Percentiles rank a stretch among this genome's conserved stretches.
Evolutionary conservation across 1,140 invertebrate genomes (phyloP).

Genomic region (Bombus confusus): DNA sequence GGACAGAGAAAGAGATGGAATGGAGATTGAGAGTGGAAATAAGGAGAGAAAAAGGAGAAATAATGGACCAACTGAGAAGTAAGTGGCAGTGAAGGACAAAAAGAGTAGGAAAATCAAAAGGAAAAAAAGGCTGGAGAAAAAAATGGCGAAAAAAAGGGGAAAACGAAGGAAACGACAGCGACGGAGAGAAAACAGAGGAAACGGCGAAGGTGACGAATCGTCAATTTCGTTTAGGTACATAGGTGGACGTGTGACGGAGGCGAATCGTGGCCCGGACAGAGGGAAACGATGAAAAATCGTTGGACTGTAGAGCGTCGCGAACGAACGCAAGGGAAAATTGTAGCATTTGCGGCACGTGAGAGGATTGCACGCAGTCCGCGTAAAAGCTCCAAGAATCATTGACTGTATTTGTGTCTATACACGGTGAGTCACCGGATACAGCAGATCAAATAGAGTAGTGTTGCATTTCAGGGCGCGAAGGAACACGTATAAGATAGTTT

Average conservation of each 20-base stretch:
- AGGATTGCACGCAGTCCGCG: slow-evolving; percentile 41
- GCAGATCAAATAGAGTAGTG: neutral
- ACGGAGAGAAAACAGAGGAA: too few species aligned
- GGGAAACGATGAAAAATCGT: slow-evolving; percentile 19
- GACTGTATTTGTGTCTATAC: neutral
- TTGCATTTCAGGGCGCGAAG: neutral
- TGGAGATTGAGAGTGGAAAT: neutral
- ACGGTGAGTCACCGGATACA: slow-evolving; percentile 2
- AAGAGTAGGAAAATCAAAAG: too few species aligned
- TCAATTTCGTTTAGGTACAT: slow-evolving; percentile 6
- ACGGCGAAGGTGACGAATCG: neutral
- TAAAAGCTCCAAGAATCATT: slow-evolving; percentile 34
- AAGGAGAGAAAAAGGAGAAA: neutral
- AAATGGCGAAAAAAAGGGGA: neutral
- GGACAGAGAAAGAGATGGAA: neutral
- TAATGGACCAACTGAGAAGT: neutral
- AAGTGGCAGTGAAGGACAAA: neutral
- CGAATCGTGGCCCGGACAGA: neutral
- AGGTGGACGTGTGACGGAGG: neutral
- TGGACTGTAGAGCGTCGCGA: slow-evolving; percentile 10
- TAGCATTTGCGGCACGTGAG: slow-evolving; percentile 49
- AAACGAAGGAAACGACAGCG: neutral
- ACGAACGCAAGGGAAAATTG: slow-evolving; percentile 44
- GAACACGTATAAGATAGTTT: neutral
- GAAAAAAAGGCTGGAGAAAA: neutral